Evolutionary conservation across 35 echinoderm and acorn worm genomes (phyloP).

Genomic region (Stichopus chloronotus): DNA sequence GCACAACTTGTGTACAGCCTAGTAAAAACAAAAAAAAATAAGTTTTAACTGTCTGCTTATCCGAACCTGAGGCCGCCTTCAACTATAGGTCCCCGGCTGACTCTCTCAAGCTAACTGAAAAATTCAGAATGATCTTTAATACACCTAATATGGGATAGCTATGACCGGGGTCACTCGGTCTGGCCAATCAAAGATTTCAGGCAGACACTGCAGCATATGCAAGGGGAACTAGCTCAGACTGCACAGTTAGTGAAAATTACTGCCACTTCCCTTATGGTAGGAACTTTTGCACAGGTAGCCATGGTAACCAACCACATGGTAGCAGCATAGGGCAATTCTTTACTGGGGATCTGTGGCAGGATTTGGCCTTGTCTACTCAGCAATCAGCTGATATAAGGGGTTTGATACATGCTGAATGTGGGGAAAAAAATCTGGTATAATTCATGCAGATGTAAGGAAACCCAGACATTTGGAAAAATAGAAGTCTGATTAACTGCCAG

Average conservation of each 20-base stretch:
- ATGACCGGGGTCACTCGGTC: constrained; percentile 70
- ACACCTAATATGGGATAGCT: constrained; percentile 81
- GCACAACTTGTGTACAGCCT: constrained; percentile 70
- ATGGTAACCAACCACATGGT: constrained; percentile 54
- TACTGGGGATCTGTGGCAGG: constrained; percentile 42
- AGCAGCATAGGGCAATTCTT: constrained; percentile 29
- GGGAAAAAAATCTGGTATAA: not conserved
- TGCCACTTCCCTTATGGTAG: constrained; percentile 60
- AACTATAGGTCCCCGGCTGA: constrained; percentile 65
- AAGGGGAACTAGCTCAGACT: constrained; percentile 57
- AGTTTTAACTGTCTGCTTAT: constrained; percentile 49
- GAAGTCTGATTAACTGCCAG: constrained; percentile 2
- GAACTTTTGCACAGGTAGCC: constrained; percentile 28
- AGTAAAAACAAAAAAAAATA: constrained; percentile 61
- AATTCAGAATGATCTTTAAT: constrained; percentile 69
- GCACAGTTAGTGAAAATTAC: constrained; percentile 59
- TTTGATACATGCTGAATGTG: constrained; percentile 14
- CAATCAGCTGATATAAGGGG: constrained; percentile 13
- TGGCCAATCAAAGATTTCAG: constrained; percentile 66
- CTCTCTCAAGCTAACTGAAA: constrained; percentile 66
- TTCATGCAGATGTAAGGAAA: not conserved
- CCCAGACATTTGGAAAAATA: constrained; percentile 19
- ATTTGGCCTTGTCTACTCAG: constrained; percentile 64
- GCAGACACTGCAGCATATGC: constrained; percentile 17
- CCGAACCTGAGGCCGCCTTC: constrained; percentile 53